phyloP scores from a whole-genome alignment of 2,113 vertebrate genomes.

The Platichthys stellatus region DNA sequence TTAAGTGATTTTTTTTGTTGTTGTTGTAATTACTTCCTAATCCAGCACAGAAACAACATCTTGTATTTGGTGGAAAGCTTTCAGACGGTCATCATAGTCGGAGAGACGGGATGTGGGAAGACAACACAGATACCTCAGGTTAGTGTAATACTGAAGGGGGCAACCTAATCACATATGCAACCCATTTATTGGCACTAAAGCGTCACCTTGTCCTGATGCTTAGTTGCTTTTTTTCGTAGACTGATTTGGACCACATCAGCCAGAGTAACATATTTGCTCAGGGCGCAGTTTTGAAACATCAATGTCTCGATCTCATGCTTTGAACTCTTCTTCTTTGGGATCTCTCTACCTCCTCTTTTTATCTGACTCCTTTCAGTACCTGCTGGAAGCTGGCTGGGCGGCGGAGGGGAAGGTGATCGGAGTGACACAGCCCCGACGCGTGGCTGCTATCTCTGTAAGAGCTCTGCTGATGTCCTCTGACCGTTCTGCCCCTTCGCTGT shows the following conservation, averaged over 20 bases:
- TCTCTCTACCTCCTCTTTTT: slow-evolving; percentile 16
- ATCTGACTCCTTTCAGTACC: slow-evolving; percentile 83
- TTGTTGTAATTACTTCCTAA: slow-evolving; percentile 11
- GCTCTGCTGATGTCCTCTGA: slow-evolving; percentile 17
- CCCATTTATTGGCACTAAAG: not conserved
- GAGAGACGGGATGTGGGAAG: slow-evolving; percentile 98
- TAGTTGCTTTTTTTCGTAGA: slow-evolving; percentile 16
- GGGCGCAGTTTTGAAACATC: slow-evolving; percentile 41
- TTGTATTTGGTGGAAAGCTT: slow-evolving; percentile 95
- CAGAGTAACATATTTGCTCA: slow-evolving; percentile 54
- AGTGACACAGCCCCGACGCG: slow-evolving; percentile 95
- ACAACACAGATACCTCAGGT: slow-evolving; percentile 98
- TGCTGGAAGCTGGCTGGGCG: slow-evolving; percentile 97
- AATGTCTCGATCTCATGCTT: slow-evolving; percentile 7
- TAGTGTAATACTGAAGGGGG: not conserved
- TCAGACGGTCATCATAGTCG: slow-evolving; percentile 95
- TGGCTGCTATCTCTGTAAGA: slow-evolving; percentile 95
- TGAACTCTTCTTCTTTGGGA: slow-evolving; percentile 1
- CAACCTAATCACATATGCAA: not conserved
- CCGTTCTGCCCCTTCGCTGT: not conserved
- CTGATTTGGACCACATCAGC: slow-evolving; percentile 46
- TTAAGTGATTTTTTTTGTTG: not conserved
- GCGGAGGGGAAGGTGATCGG: slow-evolving; percentile 94
- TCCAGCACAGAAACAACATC: slow-evolving; percentile 98
- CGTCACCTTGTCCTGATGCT: slow-evolving; percentile 60